Percentiles rank a stretch among this genome's conserved stretches.
phyloP scores from a whole-genome alignment of 2,888 invertebrate genomes.

The Agapostemon virescens region DNA sequence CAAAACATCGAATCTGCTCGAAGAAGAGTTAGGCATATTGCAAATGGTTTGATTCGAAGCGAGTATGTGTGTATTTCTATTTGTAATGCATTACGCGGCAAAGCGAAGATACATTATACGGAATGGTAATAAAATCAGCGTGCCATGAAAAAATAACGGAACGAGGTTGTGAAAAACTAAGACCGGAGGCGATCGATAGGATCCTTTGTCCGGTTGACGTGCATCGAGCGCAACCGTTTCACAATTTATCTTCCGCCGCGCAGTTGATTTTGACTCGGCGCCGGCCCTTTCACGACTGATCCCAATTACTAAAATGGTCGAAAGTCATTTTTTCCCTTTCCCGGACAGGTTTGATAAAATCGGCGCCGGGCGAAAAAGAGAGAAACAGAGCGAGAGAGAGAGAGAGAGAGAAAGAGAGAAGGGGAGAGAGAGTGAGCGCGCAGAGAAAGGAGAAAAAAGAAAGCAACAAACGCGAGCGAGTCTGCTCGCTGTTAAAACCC shows the following conservation, averaged over 20 bases:
- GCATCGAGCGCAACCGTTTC: background rate
- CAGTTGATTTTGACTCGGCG: slow-evolving; percentile 32
- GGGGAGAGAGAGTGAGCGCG: background rate
- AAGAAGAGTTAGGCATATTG: background rate
- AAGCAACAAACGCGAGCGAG: slow-evolving; percentile 4
- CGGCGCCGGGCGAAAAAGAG: background rate
- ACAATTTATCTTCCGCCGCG: slow-evolving; percentile 21
- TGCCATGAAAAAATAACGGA: background rate
- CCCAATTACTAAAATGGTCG: slow-evolving; percentile 52
- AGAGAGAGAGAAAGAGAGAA: background rate
- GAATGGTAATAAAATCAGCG: background rate
- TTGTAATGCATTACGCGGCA: background rate
- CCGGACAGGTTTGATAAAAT: slow-evolving; percentile 41
- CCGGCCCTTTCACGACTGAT: slow-evolving; percentile 28
- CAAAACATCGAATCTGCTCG: background rate
- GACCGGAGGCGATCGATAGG: slow-evolving; percentile 1
- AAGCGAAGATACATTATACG: background rate
- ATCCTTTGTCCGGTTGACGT: slow-evolving; percentile 12
- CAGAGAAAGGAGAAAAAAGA: background rate
- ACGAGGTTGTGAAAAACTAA: background rate
- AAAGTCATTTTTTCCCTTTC: slow-evolving; percentile 40
- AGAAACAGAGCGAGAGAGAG: background rate
- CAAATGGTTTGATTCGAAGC: background rate
- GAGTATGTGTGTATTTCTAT: background rate
- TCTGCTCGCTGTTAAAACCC: slow-evolving; percentile 25